Percentiles rank a stretch among this genome's conserved stretches.
These are phyloP conservation scores for Suncus etruscus DNA, from an alignment of 2,113 vertebrate genomes.

Conservation along the genomic window DNA sequence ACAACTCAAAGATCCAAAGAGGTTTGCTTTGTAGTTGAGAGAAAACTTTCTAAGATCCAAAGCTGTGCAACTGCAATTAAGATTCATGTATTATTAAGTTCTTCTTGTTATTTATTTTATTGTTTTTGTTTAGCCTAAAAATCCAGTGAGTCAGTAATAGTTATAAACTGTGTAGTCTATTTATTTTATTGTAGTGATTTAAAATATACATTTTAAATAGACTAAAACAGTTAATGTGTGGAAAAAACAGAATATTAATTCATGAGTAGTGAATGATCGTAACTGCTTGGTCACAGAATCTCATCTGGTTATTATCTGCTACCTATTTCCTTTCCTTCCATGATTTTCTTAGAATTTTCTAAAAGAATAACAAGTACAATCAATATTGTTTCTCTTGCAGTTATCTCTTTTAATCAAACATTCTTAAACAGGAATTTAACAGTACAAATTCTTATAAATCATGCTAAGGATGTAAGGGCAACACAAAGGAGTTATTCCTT, in stretches of 20 bases:
- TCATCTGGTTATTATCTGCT: background rate
- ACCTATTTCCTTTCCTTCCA: background rate
- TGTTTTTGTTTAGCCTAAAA: background rate
- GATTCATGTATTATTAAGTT: background rate
- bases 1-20: background rate
- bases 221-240: background rate
- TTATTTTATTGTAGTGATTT: background rate
- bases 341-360: slow-evolving; percentile 24
- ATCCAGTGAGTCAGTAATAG: background rate
- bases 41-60: slow-evolving; percentile 30
- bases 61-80: background rate
- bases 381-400: background rate
- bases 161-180: background rate
- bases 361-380: background rate
- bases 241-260: background rate
- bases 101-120: background rate
- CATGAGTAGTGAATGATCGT: background rate
- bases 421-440: slow-evolving; percentile 22
- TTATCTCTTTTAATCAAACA: slow-evolving; percentile 39
- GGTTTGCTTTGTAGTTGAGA: background rate
- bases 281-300: background rate
- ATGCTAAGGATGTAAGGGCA: slow-evolving; percentile 31
- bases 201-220: no score
- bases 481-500: background rate
- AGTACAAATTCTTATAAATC: slow-evolving; percentile 61